Evolutionary conservation across 35 echinoderm and acorn worm species (phyloP).

Genomic region (Lytechinus variegatus): DNA sequence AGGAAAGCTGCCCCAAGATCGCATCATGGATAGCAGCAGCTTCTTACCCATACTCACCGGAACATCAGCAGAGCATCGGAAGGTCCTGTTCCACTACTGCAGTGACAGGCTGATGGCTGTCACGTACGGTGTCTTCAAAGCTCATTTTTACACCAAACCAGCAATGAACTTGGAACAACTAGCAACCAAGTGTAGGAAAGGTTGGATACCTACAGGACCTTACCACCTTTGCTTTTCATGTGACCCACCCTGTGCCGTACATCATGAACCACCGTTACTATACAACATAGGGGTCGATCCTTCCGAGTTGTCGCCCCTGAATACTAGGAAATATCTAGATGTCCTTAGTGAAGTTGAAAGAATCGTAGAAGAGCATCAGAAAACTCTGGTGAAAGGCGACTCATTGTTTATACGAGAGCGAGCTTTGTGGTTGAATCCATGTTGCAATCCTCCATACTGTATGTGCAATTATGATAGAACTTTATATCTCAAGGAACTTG

Average conservation of each 20-base stretch:
- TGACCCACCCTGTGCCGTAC: slow-evolving; percentile 46
- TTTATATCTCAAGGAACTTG: background rate
- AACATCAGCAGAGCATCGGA: background rate
- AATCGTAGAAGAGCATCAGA: slow-evolving; percentile 51
- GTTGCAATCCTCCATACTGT: slow-evolving; percentile 98
- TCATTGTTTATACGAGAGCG: slow-evolving; percentile 48
- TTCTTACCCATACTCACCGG: slow-evolving; percentile 64
- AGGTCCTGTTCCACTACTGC: slow-evolving; percentile 78
- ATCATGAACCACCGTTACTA: slow-evolving; percentile 75
- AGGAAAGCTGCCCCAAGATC: slow-evolving; percentile 57
- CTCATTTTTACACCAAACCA: slow-evolving; percentile 25
- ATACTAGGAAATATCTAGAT: slow-evolving; percentile 22
- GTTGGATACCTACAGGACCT: background rate
- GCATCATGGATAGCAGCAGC: slow-evolving; percentile 77
- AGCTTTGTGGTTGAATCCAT: slow-evolving; percentile 52
- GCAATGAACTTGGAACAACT: background rate
- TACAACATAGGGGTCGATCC: slow-evolving; percentile 82
- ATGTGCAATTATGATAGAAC: slow-evolving; percentile 74
- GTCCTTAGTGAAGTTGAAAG: slow-evolving; percentile 54
- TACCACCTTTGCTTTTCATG: slow-evolving; percentile 2
- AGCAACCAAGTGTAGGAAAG: background rate
- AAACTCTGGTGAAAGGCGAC: slow-evolving; percentile 55
- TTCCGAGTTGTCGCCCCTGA: slow-evolving; percentile 69
- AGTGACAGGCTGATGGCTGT: slow-evolving; percentile 80
- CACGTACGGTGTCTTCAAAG: slow-evolving; percentile 63